phyloP scores from a whole-genome alignment of 2,113 vertebrate species.

The Ammodytes dubius region DNA sequence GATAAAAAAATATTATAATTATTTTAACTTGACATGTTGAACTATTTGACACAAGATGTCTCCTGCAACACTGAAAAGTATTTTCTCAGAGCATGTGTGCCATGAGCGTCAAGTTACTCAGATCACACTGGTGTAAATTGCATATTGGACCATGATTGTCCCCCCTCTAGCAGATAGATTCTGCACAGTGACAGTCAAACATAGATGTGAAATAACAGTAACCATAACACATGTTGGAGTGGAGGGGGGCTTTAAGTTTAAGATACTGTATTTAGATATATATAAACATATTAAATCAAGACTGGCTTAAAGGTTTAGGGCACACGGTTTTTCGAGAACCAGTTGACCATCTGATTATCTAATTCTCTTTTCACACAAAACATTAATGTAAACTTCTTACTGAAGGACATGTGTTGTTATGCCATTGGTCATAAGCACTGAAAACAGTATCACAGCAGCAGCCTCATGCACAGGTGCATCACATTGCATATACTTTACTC shows the following conservation, averaged over 20 bases:
- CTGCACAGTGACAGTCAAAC: not conserved
- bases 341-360: not conserved
- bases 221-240: not conserved
- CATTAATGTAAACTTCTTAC: not conserved
- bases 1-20: too few species aligned
- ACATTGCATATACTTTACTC: not conserved
- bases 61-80: not conserved
- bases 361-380: not conserved
- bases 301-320: not conserved
- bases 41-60: not conserved
- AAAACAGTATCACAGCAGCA: not conserved
- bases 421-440: not conserved
- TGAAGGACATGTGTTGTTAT: not conserved
- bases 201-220: not conserved
- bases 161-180: not conserved
- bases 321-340: conserved; percentile 22
- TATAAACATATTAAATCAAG: not conserved
- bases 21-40: too few species aligned
- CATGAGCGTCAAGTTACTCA: not conserved
- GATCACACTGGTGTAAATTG: too few species aligned
- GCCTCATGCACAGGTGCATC: not conserved
- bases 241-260: not conserved
- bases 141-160: not conserved
- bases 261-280: too few species aligned
- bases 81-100: not conserved